phyloP scores from a whole-genome alignment of 37 sponge, comb jelly and placozoan genomes.

The Theonella swinhoei region DNA sequence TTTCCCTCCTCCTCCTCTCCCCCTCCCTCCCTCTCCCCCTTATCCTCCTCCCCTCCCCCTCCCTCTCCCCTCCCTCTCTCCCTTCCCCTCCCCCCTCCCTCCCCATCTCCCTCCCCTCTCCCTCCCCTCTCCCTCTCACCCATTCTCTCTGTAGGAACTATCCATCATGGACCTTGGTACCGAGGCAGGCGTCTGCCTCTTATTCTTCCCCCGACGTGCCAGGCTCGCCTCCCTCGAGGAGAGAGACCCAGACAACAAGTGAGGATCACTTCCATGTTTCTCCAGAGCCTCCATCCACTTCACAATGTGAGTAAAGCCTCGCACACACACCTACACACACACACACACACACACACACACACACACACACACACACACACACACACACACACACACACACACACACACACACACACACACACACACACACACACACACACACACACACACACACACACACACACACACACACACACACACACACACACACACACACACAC shows the following conservation, averaged over 20 bases:
- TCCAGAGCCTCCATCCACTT: conserved; percentile 62
- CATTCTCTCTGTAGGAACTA: conserved; percentile 4
- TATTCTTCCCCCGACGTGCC: conserved; percentile 12
- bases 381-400: no score
- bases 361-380: conserved; percentile 29
- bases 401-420: no score
- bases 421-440: no score
- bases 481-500: no score
- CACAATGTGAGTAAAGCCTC: conserved; percentile 68
- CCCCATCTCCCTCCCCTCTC: not conserved
- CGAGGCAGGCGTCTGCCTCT: not conserved
- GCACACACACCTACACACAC: conserved; percentile 68
- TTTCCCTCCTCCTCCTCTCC: no score
- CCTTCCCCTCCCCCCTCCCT: conserved; percentile 5
- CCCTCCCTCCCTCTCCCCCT: no score
- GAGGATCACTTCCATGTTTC: conserved; percentile 52
- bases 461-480: no score
- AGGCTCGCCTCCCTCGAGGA: conserved; percentile 27
- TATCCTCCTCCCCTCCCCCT: not conserved
- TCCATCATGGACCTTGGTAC: conserved; percentile 3
- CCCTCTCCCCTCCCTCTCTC: not conserved
- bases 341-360: no score
- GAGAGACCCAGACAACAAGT: conserved; percentile 6
- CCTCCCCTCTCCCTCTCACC: conserved; percentile 24
- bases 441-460: no score